phyloP scores from a whole-genome alignment of 2,888 invertebrate species.

The Dasysyrphus tricinctus region DNA sequence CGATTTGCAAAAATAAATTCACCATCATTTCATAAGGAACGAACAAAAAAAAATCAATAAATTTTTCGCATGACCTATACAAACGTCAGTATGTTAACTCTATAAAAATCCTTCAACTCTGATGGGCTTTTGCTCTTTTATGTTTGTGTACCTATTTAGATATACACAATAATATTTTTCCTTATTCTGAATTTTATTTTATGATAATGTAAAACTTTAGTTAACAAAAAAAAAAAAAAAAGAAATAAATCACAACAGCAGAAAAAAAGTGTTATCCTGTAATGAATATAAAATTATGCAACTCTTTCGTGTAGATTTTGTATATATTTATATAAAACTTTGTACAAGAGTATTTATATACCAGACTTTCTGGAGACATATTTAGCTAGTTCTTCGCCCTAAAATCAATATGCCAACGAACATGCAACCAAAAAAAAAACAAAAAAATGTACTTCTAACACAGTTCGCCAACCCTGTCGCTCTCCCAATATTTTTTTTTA shows the following conservation, averaged over 20 bases:
- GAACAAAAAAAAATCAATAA: slow-evolving; percentile 56
- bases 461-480: slow-evolving; percentile 71
- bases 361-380: slow-evolving; percentile 73
- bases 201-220: slow-evolving; percentile 26
- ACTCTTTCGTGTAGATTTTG: slow-evolving; percentile 37
- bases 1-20: not conserved
- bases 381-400: slow-evolving; percentile 28
- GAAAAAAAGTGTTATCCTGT: not conserved
- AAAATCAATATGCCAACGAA: slow-evolving; percentile 47
- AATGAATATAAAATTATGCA: slow-evolving; percentile 66
- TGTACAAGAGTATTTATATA: not conserved
- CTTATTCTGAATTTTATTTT: not conserved
- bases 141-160: not conserved
- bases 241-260: not conserved
- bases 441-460: slow-evolving; percentile 24
- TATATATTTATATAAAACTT: not conserved
- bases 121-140: not conserved
- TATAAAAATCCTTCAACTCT: slow-evolving; percentile 30
- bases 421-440: slow-evolving; percentile 17
- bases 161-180: not conserved
- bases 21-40: not conserved
- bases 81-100: slow-evolving; percentile 55
- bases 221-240: slow-evolving; percentile 16
- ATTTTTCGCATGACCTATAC: slow-evolving; percentile 70
- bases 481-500: slow-evolving; percentile 17